phyloP scores from a whole-genome alignment of 2,113 vertebrate species.

The Tichodroma muraria region DNA sequence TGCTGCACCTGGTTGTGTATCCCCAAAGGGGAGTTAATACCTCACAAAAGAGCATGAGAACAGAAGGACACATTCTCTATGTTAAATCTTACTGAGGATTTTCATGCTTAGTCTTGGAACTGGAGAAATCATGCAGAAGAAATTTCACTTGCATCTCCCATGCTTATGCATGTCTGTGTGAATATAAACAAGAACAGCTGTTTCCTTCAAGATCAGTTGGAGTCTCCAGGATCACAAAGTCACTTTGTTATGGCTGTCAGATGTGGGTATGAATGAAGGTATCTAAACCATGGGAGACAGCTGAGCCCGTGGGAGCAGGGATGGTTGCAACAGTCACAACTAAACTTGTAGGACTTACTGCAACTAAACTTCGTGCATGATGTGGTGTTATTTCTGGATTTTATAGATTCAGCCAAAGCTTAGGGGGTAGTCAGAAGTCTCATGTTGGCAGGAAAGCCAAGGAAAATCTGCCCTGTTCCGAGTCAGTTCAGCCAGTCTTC shows the following conservation, averaged over 20 bases:
- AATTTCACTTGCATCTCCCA: neutral
- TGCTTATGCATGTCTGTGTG: neutral
- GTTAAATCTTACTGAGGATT: neutral
- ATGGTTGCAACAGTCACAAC: neutral
- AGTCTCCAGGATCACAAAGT: neutral
- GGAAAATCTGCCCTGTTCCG: neutral
- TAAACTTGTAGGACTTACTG: neutral
- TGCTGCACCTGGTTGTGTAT: neutral
- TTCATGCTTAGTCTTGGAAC: neutral
- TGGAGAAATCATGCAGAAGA: neutral
- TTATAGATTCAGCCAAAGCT: neutral
- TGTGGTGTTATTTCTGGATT: neutral
- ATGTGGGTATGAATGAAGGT: neutral
- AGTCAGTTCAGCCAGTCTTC: neutral
- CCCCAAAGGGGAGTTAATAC: neutral
- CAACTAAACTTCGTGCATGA: fast-evolving
- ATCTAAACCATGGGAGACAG: neutral
- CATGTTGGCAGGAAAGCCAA: neutral
- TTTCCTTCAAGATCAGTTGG: neutral
- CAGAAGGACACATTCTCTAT: neutral
- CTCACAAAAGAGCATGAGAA: neutral
- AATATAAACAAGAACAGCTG: neutral
- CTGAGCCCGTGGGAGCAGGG: neutral
- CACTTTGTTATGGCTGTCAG: neutral
- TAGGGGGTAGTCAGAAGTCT: neutral